Base-by-base conservation (phyloP, 2,113 vertebrate species). In the Rallus limicola region DNA sequence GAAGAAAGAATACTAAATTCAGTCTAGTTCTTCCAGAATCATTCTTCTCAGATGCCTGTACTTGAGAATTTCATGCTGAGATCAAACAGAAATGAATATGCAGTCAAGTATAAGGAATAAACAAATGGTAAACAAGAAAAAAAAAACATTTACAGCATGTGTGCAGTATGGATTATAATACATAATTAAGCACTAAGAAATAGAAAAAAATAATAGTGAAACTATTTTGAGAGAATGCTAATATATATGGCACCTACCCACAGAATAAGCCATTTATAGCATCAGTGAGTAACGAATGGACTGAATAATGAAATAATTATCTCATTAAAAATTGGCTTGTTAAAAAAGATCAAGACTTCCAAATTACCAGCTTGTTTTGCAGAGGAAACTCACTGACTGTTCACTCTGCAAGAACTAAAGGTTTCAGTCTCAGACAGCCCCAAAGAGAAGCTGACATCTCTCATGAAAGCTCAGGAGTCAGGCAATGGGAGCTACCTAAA, bases 221-320 rank as follows among this genome's bases (percentile, higher is more conserved):
- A 71, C 0, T 82, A 55, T 81, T 88, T 34, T 33, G 84, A 70
- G 13, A 68, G 26, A 64, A 64, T 81, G 60, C 11, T 64, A 67
- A 82, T 87, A 91, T 71, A 70, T 48, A 71, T 84, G 68, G 42
- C 40, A 89, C 19, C 80, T 75, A 80, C 92, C 60, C 93, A 94
- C 86, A 86, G 64, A 91, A 86, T 29, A 23, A 91, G 33, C 38
- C 58, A 78, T 92, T 93, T 95, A 81, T 93, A 92, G 53, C 20
- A 79, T 18, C 11, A 5, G 16, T 84, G 83, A 95, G 77, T 88
- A 92, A 88, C 3, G 0, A 93, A 92, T 36, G 53, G 74, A 75
- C 24, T 87, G 53, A 38, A 82, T 82, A 93, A 95, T 58, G 83
- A 92, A 95, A 84, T 82, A 72, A 93, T 89, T 85, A 60, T 52